phyloP scores from a whole-genome alignment of 2,888 invertebrate genomes.

The Drosophila differens region DNA sequence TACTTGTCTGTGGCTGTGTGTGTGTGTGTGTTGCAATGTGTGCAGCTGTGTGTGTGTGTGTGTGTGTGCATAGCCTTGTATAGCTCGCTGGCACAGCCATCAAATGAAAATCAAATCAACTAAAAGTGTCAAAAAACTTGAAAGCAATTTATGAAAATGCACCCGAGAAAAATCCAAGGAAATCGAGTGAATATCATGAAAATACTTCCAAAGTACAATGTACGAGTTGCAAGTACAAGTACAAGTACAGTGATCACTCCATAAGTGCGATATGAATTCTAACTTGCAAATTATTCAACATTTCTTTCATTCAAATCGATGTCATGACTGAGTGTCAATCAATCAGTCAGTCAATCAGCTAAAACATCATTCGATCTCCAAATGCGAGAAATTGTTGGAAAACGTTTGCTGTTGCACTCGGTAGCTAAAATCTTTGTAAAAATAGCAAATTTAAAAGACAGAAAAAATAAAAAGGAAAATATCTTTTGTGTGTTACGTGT shows the following conservation, averaged over 20 bases:
- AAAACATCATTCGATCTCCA: background rate
- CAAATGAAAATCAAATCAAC: constrained; percentile 60
- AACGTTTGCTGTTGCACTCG: background rate
- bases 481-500: too few species aligned
- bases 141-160: constrained; percentile 72
- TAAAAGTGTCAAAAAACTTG: constrained; percentile 69
- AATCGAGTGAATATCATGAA: constrained; percentile 14
- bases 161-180: constrained; percentile 37
- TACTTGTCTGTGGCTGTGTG: background rate
- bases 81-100: constrained; percentile 36
- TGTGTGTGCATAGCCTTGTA: constrained; percentile 23
- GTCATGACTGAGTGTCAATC: background rate
- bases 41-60: background rate
- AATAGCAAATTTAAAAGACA: background rate
- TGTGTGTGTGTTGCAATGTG: background rate
- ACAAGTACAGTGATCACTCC: constrained; percentile 2
- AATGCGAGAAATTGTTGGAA: background rate
- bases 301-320: background rate
- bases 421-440: background rate
- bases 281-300: background rate
- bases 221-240: background rate
- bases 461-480: background rate
- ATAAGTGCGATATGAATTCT: background rate
- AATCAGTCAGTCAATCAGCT: background rate
- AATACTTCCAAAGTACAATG: background rate